These are phyloP conservation scores for Otus sunia DNA, from an alignment of 2,113 vertebrate genomes.

Conservation along the genomic window DNA sequence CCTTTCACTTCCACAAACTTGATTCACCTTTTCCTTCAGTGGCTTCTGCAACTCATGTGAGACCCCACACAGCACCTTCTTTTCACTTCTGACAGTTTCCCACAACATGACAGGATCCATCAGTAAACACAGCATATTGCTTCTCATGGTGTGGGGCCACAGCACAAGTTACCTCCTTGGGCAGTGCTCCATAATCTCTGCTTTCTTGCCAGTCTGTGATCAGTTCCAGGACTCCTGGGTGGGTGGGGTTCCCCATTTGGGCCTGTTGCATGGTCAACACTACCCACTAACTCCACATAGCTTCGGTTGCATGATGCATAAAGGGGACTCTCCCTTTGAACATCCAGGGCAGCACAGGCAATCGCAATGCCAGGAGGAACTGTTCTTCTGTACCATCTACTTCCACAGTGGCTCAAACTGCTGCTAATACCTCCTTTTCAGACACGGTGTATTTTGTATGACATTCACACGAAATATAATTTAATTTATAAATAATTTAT, in stretches of 20 bases:
- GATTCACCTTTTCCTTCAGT: neutral
- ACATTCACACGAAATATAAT: neutral
- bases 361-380: neutral
- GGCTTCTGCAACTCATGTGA: neutral
- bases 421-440: neutral
- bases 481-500: neutral
- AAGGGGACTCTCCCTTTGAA: neutral
- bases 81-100: neutral
- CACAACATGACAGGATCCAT: neutral
- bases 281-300: neutral
- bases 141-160: neutral
- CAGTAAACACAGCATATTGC: too few species aligned
- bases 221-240: neutral
- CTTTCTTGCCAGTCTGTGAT: neutral
- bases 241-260: neutral
- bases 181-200: neutral
- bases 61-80: neutral
- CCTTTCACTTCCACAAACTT: neutral
- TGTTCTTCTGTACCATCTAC: neutral
- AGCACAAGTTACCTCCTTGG: neutral
- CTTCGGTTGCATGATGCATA: rapidly evolving
- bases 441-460: neutral
- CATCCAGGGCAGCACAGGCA: neutral
- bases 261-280: neutral
- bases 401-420: neutral